Conservation (phyloP, 2,113 vertebrate species). For the Caranx melampygus region DNA sequence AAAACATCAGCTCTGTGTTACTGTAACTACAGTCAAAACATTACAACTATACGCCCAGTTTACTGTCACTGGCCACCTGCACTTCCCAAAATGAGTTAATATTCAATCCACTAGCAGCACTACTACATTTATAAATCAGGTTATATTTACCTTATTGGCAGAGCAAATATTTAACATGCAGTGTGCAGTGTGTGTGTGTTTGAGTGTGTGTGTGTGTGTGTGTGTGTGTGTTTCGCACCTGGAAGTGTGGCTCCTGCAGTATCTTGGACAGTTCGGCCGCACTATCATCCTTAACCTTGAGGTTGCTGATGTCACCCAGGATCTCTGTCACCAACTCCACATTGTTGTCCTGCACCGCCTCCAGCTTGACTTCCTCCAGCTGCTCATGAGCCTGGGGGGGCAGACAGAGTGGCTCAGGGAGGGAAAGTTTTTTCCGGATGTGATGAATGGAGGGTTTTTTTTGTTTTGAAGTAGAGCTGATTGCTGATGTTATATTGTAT, state of each 20-base stretch:
- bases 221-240: constrained; percentile 80
- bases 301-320: constrained; percentile 92
- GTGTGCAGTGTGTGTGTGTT: neutral
- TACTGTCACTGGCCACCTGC: neutral
- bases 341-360: constrained; percentile 98
- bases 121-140: neutral
- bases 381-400: constrained; percentile 91
- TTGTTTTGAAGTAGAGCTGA: neutral
- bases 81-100: neutral
- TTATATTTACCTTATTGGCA: neutral
- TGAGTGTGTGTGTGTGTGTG: neutral
- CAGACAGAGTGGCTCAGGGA: constrained; percentile 76
- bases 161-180: neutral
- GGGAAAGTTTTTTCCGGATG: neutral
- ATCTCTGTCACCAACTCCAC: constrained; percentile 97
- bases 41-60: neutral
- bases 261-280: constrained; percentile 92
- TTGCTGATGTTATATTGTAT: neutral
- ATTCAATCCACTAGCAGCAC: neutral
- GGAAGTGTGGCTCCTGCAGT: constrained; percentile 96
- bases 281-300: constrained; percentile 90
- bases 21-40: constrained; percentile 47
- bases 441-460: neutral
- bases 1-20: constrained; percentile 30
- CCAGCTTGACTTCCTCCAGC: constrained; percentile 95